Conservation (phyloP, 2,113 vertebrate species). For the Hypanus sabinus region DNA sequence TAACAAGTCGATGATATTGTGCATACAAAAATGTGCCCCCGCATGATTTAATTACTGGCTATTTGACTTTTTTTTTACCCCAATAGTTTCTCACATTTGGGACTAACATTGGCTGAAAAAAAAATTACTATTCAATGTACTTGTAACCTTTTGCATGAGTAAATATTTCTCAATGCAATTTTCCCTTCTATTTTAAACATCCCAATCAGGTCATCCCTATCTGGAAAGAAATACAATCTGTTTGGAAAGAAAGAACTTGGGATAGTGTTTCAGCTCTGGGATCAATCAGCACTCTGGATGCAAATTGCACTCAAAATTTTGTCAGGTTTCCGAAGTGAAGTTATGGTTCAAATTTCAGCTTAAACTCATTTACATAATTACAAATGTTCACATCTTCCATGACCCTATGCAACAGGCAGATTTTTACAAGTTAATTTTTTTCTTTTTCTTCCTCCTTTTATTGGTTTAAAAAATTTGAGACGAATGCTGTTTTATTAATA, state of each 20-base stretch:
- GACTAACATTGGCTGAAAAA: neutral
- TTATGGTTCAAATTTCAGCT: neutral
- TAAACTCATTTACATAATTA: neutral
- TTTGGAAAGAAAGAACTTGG: conserved; percentile 13
- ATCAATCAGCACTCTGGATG: neutral
- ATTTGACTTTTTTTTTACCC: no score
- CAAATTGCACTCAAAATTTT: neutral
- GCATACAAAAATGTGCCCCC: no score
- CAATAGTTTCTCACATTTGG: neutral
- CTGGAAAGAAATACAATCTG: neutral
- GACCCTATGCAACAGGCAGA: neutral
- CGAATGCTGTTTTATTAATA: no score
- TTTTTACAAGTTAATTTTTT: neutral
- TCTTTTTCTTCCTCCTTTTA: neutral
- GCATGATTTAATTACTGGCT: no score
- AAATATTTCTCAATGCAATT: neutral
- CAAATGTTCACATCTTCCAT: neutral
- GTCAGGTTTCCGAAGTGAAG: neutral
- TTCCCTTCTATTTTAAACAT: neutral
- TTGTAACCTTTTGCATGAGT: neutral
- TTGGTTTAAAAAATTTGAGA: neutral
- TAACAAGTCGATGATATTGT: no score
- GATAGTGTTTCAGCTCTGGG: neutral
- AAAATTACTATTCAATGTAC: neutral
- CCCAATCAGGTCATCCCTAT: neutral